Conservation (phyloP, 1,140 invertebrate genomes). For the Xylocopa sonorina region DNA sequence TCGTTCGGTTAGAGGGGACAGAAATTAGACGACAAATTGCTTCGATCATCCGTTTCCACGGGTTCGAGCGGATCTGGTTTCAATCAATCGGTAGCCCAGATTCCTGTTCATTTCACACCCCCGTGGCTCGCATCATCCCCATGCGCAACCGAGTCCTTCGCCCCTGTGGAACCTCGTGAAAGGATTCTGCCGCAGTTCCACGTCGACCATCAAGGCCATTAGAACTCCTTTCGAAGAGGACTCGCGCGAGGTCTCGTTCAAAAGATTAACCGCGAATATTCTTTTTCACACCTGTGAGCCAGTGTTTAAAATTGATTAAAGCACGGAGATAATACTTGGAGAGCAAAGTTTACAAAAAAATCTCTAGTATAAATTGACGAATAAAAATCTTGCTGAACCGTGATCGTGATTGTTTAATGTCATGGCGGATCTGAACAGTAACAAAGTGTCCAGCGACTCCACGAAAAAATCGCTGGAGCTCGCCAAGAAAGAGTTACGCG, state of each 20-base stretch:
- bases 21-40: slow-evolving; percentile 22
- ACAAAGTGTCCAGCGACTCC: slow-evolving; percentile 22
- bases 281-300: too few species aligned
- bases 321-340: too few species aligned
- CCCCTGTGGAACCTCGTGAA: slow-evolving; percentile 46
- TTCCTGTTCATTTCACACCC: slow-evolving; percentile 72
- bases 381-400: too few species aligned
- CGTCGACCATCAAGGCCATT: slow-evolving; percentile 47
- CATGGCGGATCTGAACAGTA: slow-evolving; percentile 63
- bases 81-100: slow-evolving; percentile 55
- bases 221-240: too few species aligned
- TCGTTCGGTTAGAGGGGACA: neutral
- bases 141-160: slow-evolving; percentile 54
- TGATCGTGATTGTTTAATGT: neutral
- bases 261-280: too few species aligned
- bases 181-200: slow-evolving; percentile 55
- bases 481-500: slow-evolving; percentile 66
- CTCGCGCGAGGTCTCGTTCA: neutral
- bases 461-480: slow-evolving; percentile 53
- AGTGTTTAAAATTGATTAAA: too few species aligned
- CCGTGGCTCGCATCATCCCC: slow-evolving; percentile 57
- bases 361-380: neutral
- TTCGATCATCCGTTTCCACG: slow-evolving; percentile 34
- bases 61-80: slow-evolving; percentile 64
- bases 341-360: too few species aligned